Percentiles rank a stretch among this genome's conserved stretches.
Conservation (phyloP, 2,797 vertebrate genomes). For the Mormyrus proboscirostris region DNA sequence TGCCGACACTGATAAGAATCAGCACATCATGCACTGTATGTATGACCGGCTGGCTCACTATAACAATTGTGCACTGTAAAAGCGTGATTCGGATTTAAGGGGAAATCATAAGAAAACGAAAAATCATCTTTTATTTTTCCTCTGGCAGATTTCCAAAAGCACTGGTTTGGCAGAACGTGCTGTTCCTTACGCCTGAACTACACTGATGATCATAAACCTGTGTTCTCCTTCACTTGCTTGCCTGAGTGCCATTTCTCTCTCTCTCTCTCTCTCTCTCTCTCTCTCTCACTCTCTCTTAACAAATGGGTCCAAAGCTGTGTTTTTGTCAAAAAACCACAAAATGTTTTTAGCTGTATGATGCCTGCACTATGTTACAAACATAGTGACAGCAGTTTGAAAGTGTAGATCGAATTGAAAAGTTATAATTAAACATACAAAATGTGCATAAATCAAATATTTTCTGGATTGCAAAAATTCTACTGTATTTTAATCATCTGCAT, state of each 20-base stretch:
- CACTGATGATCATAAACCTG: constrained; percentile 60
- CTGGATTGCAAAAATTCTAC: not conserved
- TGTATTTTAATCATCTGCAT: not conserved
- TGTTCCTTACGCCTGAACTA: constrained; percentile 55
- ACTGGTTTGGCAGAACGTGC: constrained; percentile 47
- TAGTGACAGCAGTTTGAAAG: not conserved
- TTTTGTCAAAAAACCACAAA: not conserved
- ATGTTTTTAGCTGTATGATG: not conserved
- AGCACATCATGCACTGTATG: not conserved
- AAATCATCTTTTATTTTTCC: constrained; percentile 21
- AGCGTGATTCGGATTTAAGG: not conserved
- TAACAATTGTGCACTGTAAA: not conserved
- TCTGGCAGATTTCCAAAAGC: constrained; percentile 39
- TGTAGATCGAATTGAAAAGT: not conserved
- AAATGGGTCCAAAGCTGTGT: not conserved
- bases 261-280: not conserved
- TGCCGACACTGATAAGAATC: constrained; percentile 15
- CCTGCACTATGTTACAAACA: not conserved
- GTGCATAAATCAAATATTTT: not conserved
- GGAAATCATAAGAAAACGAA: not conserved
- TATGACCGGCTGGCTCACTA: not conserved
- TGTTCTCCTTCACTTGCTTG: constrained; percentile 44
- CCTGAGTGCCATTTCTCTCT: not conserved
- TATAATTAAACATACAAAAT: not conserved
- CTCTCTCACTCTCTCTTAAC: not conserved